Evolutionary conservation across 2,888 invertebrate species (phyloP), one percentile per base, ranked within the genome.

Genomic region (Limulus polyphemus): DNA sequence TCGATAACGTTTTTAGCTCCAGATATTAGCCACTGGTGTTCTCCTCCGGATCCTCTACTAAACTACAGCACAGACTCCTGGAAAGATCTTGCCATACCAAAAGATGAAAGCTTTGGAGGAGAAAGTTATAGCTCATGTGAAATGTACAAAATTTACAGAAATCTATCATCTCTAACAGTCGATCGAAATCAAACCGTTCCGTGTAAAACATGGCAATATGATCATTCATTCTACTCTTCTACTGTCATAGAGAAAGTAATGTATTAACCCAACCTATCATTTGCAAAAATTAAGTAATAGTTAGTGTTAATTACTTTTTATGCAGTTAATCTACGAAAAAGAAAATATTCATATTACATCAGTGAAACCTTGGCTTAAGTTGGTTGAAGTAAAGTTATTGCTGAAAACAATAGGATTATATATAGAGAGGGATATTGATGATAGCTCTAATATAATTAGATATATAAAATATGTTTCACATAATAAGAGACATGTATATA

Each of bases 1-100:
- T 81, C 84, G 59, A 83, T 86, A 51, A 85, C 86, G 0, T 88
- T 88, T 76, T 85, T 84, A 74, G 84, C 84, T 58, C 82, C 82
- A 70, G 79, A 81, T 65, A 80, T 82, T 66, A 81, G 83, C 55
- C 84, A 82, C 71, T 87, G 87, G 87, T 88, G 88, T 73, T 80
- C 81, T 61, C 76, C 81, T 60, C 85, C 87, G 1, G 76, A 77
- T 0, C 57, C 49, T 16, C 32, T 54, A 54, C 12, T 56, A 10
- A 63, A 63, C 48, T 52, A 55, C 52, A 65, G 55, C 1, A 54
- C 62, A 11, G 56, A 57, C n/a, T 55, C 59, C 32, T 65, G 65
- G 65, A 65, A 54, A 51, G 55, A 13, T 12, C n/a, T 60, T 10
- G 59, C 48, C 1, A 13, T 62, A 11, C 61, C 63, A 13, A 32